Percentiles rank a stretch among this genome's conserved stretches.
Conservation (phyloP, 2,888 invertebrate genomes). For the Elysia crispata region DNA sequence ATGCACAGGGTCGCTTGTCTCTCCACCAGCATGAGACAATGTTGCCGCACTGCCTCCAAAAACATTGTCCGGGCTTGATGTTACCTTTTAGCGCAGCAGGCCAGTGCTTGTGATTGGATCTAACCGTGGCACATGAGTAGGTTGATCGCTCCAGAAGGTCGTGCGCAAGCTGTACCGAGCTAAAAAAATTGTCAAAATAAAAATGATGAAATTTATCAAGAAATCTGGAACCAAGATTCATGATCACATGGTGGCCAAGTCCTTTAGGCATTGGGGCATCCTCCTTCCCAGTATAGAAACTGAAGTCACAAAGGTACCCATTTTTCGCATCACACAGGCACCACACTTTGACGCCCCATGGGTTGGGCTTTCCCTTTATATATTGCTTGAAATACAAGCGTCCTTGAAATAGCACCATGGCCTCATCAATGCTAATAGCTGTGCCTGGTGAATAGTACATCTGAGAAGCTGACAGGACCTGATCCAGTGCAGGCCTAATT, state of each 20-base stretch:
- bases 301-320: constrained; percentile 21
- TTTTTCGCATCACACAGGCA: background rate
- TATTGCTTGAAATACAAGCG: constrained; percentile 19
- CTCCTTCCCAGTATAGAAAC: constrained; percentile 29
- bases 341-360: constrained; percentile 32
- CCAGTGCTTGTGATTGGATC: background rate
- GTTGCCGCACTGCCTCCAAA: no score
- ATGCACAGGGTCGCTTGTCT: no score
- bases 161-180: background rate
- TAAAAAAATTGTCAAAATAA: background rate
- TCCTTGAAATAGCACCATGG: constrained; percentile 27
- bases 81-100: background rate
- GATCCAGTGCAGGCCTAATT: constrained; percentile 15
- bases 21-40: no score
- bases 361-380: constrained; percentile 6
- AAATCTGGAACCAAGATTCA: background rate
- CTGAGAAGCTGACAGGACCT: background rate
- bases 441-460: background rate
- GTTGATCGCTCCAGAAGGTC: background rate
- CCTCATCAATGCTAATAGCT: constrained; percentile 14
- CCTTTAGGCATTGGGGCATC: background rate
- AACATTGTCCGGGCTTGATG: no score
- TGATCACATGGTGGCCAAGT: background rate
- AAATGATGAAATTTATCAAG: background rate
- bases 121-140: constrained; percentile 5